Evolutionary conservation across 2,888 invertebrate species (phyloP), one percentile per base, ranked within the genome.

Genomic region (Euzophera pinguis): DNA sequence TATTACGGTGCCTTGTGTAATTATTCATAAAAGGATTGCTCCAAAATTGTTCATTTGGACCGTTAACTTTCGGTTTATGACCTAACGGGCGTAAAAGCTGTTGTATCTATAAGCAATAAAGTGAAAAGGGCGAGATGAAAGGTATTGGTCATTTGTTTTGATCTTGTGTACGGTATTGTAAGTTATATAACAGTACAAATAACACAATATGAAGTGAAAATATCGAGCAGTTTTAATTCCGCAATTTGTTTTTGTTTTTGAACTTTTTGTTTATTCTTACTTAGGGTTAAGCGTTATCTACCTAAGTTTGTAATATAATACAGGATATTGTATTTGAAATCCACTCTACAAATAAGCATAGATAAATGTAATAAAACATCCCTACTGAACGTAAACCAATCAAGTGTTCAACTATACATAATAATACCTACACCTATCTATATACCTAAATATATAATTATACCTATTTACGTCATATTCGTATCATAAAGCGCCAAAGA

Each of bases 1-100:
- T 22, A 77, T 79, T 85, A 88, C 88, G 82, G 88, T 82, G 70
- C 69, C 78, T 85, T 81, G 86, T 87, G 84, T 89, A 85, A 87
- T 88, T 86, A 84, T 81, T 81, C 79, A 79, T 72, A 82, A 87
- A 86, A 84, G 84, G 5, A 82, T 87, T 87, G 78, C 75, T 72
- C 65, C 70, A 83, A 87, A 87, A 84, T 86, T 75, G 86, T 83
- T 69, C 84, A 84, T 63, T 55, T 55, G 65, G 61, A 71, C 84
- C 78, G 81, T 82, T 85, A 84, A 62, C 61, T 62, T 54, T 61
- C 58, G 64, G 68, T 79, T 81, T 80, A 78, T 79, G 75, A 59
- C 66, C 67, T 39, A 50, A 41, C 51, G 43, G 65, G 70, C 70
- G 76, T 74, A 53, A 60, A 61, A 60, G 32, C 68, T 65, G 73